These are phyloP conservation scores for Aethes cnicana DNA, from an alignment of 2,888 invertebrate species.

Conservation along the genomic window DNA sequence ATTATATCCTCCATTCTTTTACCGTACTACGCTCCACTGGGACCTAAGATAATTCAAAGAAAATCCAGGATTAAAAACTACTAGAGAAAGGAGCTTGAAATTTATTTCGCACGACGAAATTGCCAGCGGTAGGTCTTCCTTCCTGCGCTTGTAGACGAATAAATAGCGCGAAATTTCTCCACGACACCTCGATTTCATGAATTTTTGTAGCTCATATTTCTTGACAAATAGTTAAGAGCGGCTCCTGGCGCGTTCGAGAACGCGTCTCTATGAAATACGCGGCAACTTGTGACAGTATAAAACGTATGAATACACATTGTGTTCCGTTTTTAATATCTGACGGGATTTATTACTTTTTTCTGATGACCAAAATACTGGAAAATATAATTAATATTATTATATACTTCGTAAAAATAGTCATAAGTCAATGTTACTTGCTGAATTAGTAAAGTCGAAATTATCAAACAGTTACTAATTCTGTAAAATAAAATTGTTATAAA, in stretches of 20 bases:
- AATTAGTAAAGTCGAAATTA: no score
- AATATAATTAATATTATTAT: no score
- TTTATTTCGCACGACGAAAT: conserved; percentile 47
- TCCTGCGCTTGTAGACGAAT: conserved; percentile 44
- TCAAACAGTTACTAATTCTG: no score
- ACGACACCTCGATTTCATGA: conserved; percentile 48
- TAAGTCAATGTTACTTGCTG: no score
- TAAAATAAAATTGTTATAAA: no score
- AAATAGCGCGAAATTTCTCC: conserved; percentile 49
- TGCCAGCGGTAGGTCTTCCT: conserved; percentile 48
- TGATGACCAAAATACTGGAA: no score
- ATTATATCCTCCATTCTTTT: conserved; percentile 1
- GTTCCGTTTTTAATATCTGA: conserved; percentile 8
- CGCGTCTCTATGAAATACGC: conserved; percentile 22
- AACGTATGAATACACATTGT: conserved; percentile 24
- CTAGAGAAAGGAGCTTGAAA: conserved; percentile 41
- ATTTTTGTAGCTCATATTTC: conserved; percentile 52
- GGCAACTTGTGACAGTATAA: conserved; percentile 14
- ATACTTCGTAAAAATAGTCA: no score
- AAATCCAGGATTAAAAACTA: conserved; percentile 43
- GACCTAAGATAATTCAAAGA: conserved; percentile 40
- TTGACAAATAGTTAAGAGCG: conserved; percentile 49
- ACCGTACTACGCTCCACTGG: conserved; percentile 1
- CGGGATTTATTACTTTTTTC: neutral
- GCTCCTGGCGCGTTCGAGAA: conserved; percentile 29